Percentiles rank a stretch among this genome's conserved stretches.
Evolutionary conservation across 2,797 vertebrate species (phyloP).

Genomic region (Bryconaethiops microstoma): DNA sequence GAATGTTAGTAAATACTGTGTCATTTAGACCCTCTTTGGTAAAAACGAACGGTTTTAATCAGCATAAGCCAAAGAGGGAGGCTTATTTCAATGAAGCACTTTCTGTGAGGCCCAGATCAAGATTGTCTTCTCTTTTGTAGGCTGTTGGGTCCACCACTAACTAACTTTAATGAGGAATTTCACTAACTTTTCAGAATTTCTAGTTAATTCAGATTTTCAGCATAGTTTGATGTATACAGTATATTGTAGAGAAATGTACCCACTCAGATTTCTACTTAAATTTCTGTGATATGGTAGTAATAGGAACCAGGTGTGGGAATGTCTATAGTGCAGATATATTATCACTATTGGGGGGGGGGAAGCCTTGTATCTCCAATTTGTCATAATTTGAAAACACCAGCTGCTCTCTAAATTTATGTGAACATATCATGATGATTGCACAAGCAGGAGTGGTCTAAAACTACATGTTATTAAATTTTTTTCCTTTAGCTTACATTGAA

Average conservation of each 20-base stretch:
- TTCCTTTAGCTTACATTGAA: too few species aligned
- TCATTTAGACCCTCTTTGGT: neutral
- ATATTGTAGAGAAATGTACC: neutral
- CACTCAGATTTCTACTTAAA: neutral
- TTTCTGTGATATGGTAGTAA: neutral
- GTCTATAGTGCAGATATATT: too few species aligned
- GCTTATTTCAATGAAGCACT: slow-evolving; percentile 36
- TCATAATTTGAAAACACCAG: too few species aligned
- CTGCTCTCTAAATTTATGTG: too few species aligned
- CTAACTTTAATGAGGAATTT: neutral
- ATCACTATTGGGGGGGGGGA: too few species aligned
- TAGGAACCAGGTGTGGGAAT: neutral
- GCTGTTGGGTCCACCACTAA: neutral
- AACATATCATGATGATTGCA: too few species aligned
- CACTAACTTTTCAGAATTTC: neutral
- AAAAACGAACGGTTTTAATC: neutral
- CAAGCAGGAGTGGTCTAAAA: too few species aligned
- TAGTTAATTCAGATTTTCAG: neutral
- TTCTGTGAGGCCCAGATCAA: slow-evolving; percentile 17
- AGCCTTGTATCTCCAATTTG: too few species aligned
- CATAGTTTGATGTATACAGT: neutral
- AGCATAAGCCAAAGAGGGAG: neutral
- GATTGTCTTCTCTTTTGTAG: neutral
- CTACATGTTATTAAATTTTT: too few species aligned
- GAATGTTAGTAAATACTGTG: slow-evolving; percentile 12